These are phyloP conservation scores for Trypoxylon attenuatum DNA, from an alignment of 2,888 invertebrate genomes.

Conservation along the genomic window DNA sequence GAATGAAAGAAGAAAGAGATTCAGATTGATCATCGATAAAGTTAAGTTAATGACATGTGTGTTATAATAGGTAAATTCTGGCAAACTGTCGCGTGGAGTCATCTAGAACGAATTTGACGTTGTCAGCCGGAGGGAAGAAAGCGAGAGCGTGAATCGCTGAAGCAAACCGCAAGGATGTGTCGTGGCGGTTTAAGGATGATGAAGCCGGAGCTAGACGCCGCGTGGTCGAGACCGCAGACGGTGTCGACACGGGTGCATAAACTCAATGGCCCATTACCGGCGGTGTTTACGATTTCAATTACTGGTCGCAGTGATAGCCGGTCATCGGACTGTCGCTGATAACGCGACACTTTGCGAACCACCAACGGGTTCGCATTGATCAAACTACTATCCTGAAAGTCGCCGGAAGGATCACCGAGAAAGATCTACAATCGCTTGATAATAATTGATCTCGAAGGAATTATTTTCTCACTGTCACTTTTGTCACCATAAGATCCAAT, in stretches of 20 bases:
- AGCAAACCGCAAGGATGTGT: constrained; percentile 47
- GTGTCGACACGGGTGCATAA: constrained; percentile 50
- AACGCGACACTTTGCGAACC: constrained; percentile 16
- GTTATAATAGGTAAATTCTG: constrained; percentile 2
- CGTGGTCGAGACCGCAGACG: constrained; percentile 44
- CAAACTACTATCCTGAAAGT: too few species aligned
- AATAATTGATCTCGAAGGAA: too few species aligned
- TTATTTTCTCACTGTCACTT: too few species aligned
- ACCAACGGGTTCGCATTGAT: too few species aligned
- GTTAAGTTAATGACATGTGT: not conserved
- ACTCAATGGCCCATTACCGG: constrained; percentile 54
- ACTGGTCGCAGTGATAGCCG: constrained; percentile 34
- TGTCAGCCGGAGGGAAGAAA: constrained; percentile 3
- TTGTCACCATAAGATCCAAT: too few species aligned
- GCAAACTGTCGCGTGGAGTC: not conserved
- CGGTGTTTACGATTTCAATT: constrained; percentile 65
- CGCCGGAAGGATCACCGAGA: too few species aligned
- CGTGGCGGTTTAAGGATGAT: constrained; percentile 45
- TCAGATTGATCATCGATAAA: too few species aligned
- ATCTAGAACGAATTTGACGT: too few species aligned
- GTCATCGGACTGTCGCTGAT: constrained; percentile 22
- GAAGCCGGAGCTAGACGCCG: constrained; percentile 32
- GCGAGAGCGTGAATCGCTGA: constrained; percentile 20
- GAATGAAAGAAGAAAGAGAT: too few species aligned
- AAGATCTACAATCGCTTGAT: too few species aligned